A percentile compares a stretch with the other conserved stretches of the same genome.
Evolutionary conservation across 2,113 vertebrate species (phyloP).

Genomic region (Malurus alboscapulatus): DNA sequence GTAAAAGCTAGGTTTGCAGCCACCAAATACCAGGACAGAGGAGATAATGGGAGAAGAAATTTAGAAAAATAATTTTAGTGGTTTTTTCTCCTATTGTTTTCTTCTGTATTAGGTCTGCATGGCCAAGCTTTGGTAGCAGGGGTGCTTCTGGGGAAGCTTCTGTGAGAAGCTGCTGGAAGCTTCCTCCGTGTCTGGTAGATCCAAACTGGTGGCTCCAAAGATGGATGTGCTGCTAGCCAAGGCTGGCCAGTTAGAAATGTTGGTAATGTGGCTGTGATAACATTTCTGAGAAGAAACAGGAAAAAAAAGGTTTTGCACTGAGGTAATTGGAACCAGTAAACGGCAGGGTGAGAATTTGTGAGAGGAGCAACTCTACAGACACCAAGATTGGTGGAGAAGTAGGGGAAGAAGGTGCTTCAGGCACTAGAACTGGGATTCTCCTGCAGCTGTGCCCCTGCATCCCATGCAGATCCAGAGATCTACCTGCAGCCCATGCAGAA

Average conservation of each 20-base stretch:
- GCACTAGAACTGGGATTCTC: accelerated
- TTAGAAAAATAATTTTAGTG: neutral
- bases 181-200: neutral
- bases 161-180: neutral
- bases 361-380: neutral
- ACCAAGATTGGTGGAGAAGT: neutral
- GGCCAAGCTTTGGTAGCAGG: neutral
- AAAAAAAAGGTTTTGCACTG: accelerated
- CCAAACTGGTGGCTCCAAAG: neutral
- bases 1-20: slow-evolving; percentile 53
- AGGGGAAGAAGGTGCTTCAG: too few species aligned
- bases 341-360: neutral
- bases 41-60: slow-evolving; percentile 41
- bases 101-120: neutral
- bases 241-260: neutral
- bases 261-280: neutral
- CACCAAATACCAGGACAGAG: slow-evolving; percentile 39
- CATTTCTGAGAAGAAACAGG: neutral
- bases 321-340: neutral
- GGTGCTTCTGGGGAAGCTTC: neutral
- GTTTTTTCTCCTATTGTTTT: neutral
- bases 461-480: neutral
- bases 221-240: accelerated
- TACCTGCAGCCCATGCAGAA: neutral
- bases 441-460: neutral